Evolutionary conservation across 2,888 invertebrate species (phyloP), one percentile per base, ranked within the genome.

Genomic region (Diogma glabrata): DNA sequence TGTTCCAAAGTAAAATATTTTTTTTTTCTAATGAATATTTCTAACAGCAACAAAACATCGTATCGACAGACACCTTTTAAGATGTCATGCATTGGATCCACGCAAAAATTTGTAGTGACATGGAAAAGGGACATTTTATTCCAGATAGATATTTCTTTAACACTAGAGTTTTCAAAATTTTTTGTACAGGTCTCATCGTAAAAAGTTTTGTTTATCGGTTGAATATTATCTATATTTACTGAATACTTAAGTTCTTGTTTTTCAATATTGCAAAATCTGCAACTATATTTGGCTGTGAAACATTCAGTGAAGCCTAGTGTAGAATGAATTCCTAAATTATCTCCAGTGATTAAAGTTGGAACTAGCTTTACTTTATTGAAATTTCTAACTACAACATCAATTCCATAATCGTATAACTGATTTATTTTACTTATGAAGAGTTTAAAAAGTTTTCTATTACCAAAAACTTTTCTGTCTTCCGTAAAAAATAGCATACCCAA

Each of bases 21-120:
- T 10, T 45, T 20, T 4, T 45, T 22, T 23, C 20, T 8, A 45
- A 45, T 22, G 10, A 20, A 40, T 10, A 40, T 19, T 19, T 19
- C 19, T 19, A 40, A 17, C 14, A 36, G 4, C 9, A 14, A 36
- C 14, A 6, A 5, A 3, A 36, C 3, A 9, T 52, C 52, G 33
- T 52, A 49, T 3, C 38, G 20, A 14, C 43, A 52, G 45, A 52
- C 33, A 8, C 49, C 49, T 52, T 52, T 49, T n/a, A 52, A 49
- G 7, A 52, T 20, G 40, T 52, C 52, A 16, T 52, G 52, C 52
- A 52, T 52, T 14, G 36, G 16, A n/a, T 52, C 52, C 5, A 52
- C 46, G 3, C 28, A 43, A 50, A 45, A 50, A 45, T 52, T 52
- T 12, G 5, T 9, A 16, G 50, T 46, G 5, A 50, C 46, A 20